Percentiles rank a stretch among this genome's conserved stretches.
Conservation (phyloP, 2,797 vertebrate species). For the Lateolabrax maculatus region DNA sequence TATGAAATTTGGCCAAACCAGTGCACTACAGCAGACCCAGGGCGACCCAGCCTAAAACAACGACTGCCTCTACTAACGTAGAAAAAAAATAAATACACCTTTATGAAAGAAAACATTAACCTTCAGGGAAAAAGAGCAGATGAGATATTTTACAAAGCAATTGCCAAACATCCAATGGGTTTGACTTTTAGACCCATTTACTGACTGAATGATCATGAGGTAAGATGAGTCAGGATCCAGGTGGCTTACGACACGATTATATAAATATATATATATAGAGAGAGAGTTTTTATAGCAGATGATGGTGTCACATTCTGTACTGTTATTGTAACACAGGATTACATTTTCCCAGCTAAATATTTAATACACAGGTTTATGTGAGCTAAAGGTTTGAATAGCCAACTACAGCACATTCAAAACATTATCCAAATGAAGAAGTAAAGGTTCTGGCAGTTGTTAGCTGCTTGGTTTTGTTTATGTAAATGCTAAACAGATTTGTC, state of each 20-base stretch:
- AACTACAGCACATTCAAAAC: conserved; percentile 37
- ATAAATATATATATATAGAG: too few species aligned
- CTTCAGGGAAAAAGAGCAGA: neutral
- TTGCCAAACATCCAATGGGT: neutral
- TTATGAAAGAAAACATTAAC: neutral
- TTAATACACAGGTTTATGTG: too few species aligned
- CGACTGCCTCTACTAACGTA: neutral
- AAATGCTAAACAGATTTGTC: conserved; percentile 24
- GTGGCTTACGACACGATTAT: too few species aligned
- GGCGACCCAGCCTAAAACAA: too few species aligned
- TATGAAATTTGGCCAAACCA: neutral
- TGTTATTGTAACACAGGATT: neutral
- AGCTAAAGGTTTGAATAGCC: neutral
- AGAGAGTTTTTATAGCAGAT: neutral
- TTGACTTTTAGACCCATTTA: neutral
- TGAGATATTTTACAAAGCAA: neutral
- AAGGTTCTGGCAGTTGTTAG: neutral
- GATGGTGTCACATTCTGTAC: neutral
- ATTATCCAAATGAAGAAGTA: conserved; percentile 41
- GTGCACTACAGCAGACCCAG: too few species aligned
- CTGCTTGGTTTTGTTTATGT: conserved; percentile 44
- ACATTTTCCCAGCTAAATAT: too few species aligned
- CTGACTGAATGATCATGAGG: neutral
- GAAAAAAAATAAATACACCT: neutral
- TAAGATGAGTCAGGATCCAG: neutral